Evolutionary conservation across 2,888 invertebrate genomes (phyloP).

Genomic region (Spatulosminthurus flaviceps): DNA sequence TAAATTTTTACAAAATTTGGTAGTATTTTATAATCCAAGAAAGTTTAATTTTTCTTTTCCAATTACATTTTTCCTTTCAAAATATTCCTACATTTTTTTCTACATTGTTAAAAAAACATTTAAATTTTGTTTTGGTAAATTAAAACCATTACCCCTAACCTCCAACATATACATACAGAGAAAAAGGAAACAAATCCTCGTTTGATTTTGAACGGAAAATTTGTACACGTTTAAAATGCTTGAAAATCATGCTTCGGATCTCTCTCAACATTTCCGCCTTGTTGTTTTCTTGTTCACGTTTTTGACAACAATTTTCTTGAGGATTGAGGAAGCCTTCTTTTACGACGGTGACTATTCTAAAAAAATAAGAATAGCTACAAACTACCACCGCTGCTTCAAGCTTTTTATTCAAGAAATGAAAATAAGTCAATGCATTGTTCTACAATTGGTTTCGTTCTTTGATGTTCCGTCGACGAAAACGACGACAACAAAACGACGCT

Average conservation of each 20-base stretch:
- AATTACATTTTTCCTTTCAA: too few species aligned
- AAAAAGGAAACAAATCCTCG: too few species aligned
- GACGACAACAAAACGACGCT: too few species aligned
- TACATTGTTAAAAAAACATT: too few species aligned
- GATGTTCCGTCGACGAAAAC: constrained; percentile 7
- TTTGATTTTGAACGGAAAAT: not conserved
- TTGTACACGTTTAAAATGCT: not conserved
- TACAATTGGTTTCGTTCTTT: constrained; percentile 12
- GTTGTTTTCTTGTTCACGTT: constrained; percentile 16
- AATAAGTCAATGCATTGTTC: constrained; percentile 23
- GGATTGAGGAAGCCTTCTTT: constrained; percentile 3
- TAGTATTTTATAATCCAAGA: too few species aligned
- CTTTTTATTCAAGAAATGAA: not conserved
- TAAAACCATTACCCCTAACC: too few species aligned
- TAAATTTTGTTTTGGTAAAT: too few species aligned
- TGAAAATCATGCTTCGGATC: constrained; percentile 15
- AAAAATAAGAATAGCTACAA: not conserved
- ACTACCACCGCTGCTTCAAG: not conserved
- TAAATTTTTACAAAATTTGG: too few species aligned
- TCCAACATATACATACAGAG: too few species aligned
- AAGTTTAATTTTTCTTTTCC: too few species aligned
- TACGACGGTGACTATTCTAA: not conserved
- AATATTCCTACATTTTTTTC: too few species aligned
- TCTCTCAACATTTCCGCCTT: constrained; percentile 20
- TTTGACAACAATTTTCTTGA: not conserved